Conservation (phyloP, 2,113 vertebrate species). For the Suncus etruscus region DNA sequence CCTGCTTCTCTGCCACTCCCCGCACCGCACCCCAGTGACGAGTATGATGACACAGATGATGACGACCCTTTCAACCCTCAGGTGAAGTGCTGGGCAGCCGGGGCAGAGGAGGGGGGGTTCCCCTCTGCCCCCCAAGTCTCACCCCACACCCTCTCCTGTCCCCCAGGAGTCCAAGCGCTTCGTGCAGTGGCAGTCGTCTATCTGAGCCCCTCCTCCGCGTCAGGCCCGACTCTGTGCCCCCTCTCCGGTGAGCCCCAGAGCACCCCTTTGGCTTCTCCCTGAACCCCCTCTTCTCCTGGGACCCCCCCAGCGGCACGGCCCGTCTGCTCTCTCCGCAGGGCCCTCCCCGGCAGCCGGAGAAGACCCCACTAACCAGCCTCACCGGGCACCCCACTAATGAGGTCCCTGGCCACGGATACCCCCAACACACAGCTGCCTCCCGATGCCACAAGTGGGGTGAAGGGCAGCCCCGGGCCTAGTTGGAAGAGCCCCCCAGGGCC, state of each 20-base stretch:
- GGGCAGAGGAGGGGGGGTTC: neutral
- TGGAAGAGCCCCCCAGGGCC: too few species aligned
- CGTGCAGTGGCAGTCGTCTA: constrained; percentile 97
- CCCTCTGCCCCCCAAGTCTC: neutral
- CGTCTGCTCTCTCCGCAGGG: constrained; percentile 22
- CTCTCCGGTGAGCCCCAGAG: constrained; percentile 46
- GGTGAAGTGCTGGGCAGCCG: constrained; percentile 83
- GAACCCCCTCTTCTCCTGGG: neutral
- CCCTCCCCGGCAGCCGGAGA: constrained; percentile 68
- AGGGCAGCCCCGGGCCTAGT: neutral
- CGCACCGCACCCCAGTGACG: constrained; percentile 88
- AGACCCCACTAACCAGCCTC: constrained; percentile 71
- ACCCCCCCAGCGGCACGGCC: neutral
- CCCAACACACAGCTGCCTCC: neutral
- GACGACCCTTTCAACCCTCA: constrained; percentile 97
- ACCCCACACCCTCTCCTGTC: neutral
- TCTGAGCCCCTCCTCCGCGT: constrained; percentile 89
- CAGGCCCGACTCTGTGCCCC: constrained; percentile 36
- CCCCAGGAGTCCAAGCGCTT: constrained; percentile 96
- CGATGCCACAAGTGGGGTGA: neutral
- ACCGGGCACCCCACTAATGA: constrained; percentile 67
- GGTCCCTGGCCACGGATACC: constrained; percentile 50
- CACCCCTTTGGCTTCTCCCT: neutral
- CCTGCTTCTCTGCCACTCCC: constrained; percentile 59
- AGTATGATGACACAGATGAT: constrained; percentile 92